These are phyloP conservation scores for Drosophila paranaensis DNA, from an alignment of 2,888 invertebrate genomes.

Conservation along the genomic window DNA sequence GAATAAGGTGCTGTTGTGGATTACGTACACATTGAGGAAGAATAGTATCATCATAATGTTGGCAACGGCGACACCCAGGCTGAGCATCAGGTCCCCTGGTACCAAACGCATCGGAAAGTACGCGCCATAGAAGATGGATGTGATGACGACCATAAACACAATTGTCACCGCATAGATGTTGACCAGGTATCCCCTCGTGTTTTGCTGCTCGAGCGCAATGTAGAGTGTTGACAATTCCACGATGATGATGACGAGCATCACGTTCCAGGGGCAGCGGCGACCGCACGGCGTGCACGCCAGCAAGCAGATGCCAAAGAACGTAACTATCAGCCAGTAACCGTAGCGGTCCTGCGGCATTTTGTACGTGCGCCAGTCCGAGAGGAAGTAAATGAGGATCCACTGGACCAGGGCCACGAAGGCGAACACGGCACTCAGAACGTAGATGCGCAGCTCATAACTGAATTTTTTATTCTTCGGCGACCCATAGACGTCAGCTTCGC, in stretches of 20 bases:
- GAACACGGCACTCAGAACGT: conserved; percentile 31
- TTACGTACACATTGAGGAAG: conserved; percentile 47
- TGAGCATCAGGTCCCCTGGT: conserved; percentile 63
- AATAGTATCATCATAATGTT: conserved; percentile 56
- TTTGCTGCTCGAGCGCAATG: conserved; percentile 60
- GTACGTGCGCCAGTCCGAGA: conserved; percentile 15
- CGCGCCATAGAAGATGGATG: conserved; percentile 61
- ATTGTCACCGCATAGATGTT: conserved; percentile 54
- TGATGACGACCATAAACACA: conserved; percentile 49
- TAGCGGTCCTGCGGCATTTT: conserved; percentile 35
- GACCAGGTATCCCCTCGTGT: conserved; percentile 37
- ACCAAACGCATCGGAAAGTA: conserved; percentile 69
- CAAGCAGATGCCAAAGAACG: conserved; percentile 56
- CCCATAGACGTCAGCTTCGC: conserved; percentile 38
- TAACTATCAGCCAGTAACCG: conserved; percentile 58
- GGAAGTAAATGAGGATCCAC: conserved; percentile 42
- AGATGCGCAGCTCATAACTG: conserved; percentile 48
- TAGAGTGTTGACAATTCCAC: conserved; percentile 63
- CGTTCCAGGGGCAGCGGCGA: conserved; percentile 54
- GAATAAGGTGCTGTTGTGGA: conserved; percentile 13
- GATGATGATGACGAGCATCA: conserved; percentile 43
- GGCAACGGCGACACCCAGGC: conserved; percentile 53
- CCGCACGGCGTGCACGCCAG: conserved; percentile 58
- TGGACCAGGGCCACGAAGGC: conserved; percentile 39
- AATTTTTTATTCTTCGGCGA: conserved; percentile 18